A percentile compares a stretch with the other conserved stretches of the same genome.
phyloP scores from a whole-genome alignment of 2,113 vertebrate genomes.

The Sinocyclocheilus grahami region DNA sequence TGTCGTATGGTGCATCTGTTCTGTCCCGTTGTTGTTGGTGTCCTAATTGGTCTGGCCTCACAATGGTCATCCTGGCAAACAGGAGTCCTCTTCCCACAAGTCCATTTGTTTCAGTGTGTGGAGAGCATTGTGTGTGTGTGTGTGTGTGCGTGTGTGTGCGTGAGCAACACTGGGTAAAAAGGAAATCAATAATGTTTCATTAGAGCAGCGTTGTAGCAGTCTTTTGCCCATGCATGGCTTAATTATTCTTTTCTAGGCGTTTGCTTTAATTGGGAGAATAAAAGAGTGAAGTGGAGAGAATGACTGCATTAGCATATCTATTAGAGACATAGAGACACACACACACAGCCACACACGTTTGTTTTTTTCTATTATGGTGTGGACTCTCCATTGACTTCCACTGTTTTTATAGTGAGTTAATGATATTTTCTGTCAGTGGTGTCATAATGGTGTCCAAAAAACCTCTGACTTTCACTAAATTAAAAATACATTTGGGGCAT shows the following conservation, averaged over 20 bases:
- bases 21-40: conserved; percentile 58
- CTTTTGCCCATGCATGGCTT: conserved; percentile 87
- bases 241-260: conserved; percentile 99
- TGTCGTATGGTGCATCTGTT: conserved; percentile 57
- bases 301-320: conserved; percentile 96
- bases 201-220: conserved; percentile 90
- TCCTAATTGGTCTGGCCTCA: conserved; percentile 72
- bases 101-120: conserved; percentile 74
- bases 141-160: neutral
- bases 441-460: too few species aligned
- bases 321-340: conserved; percentile 77
- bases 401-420: neutral
- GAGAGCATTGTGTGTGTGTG: conserved; percentile 13
- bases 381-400: neutral
- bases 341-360: neutral
- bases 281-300: conserved; percentile 98
- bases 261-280: conserved; percentile 99
- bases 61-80: conserved; percentile 77
- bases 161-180: conserved; percentile 72
- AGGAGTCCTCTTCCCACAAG: conserved; percentile 67
- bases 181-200: conserved; percentile 96
- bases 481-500: too few species aligned
- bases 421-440: neutral
- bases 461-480: too few species aligned
- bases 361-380: neutral